Evolutionary conservation across 2,797 vertebrate species (phyloP), one percentile per base, ranked within the genome.

Genomic region (Sitta carolinensis): DNA sequence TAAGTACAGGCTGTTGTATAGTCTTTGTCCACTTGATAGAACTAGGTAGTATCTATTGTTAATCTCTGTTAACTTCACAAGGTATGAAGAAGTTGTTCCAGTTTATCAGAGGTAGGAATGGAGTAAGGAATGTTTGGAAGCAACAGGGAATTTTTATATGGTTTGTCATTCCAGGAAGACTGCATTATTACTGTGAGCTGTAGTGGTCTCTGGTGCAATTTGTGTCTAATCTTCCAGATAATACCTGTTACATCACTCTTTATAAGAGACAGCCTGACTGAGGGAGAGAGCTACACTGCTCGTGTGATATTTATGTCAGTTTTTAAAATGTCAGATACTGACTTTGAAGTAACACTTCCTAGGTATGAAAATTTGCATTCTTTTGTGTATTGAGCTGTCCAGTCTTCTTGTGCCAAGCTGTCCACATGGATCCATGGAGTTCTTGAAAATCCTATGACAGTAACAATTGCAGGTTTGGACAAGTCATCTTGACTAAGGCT

Each of bases 401-500:
- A 30, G 45, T 42, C 20, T 19, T 59, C 1, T 50, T 89, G 23
- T 54, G 26, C 22, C 19, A 66, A 36, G 21, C 51, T 51, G 30
- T 34, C 32, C 21, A 7, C 6, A 0, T 8, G 5, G 42, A 38
- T 26, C 8, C 10, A 17, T 2, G 1, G 6, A n/a, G 18, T 81
- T 90, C 10, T 40, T 69, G 36, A 78, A 90, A 80, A 67, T 68
- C 29, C 11, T 0, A 0, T 85, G 19, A 11, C 20, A 51, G 25
- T 75, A 59, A 54, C 18, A 29, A 10, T 19, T 79, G 38, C 20
- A 52, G 15, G 8, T 80, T 58, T 66, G 29, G 42, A 29, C n/a
- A 70, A 51, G 17, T 20, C 19, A 16, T 64, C 16, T 11, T 55
- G 34, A 32, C 9, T 36, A 52, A 42, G n/a, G 30, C n/a, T 75